These are phyloP conservation scores for Amphilophus citrinellus DNA, from an alignment of 2,113 vertebrate genomes.

Conservation along the genomic window DNA sequence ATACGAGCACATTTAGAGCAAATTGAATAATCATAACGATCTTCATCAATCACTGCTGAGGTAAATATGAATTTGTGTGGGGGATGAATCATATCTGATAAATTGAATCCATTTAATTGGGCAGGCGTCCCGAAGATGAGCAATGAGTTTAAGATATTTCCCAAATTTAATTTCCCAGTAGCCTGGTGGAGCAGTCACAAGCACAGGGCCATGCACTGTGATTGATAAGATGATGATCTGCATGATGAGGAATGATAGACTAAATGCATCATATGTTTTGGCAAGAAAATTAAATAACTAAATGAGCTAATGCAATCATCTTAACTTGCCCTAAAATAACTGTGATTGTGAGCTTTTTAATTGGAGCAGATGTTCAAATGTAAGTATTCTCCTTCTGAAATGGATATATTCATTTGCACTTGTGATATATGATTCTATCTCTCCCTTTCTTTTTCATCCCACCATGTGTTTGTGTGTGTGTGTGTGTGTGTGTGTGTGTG, in stretches of 20 bases:
- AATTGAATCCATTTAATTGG: slow-evolving; percentile 72
- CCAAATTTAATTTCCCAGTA: slow-evolving; percentile 67
- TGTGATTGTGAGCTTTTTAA: background rate
- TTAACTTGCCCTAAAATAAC: background rate
- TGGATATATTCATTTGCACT: slow-evolving; percentile 28
- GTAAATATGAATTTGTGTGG: slow-evolving; percentile 66
- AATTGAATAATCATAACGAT: slow-evolving; percentile 68
- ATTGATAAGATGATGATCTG: slow-evolving; percentile 47
- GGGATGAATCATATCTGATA: slow-evolving; percentile 64
- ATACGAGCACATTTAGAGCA: slow-evolving; percentile 47
- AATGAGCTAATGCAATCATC: background rate
- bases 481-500: background rate
- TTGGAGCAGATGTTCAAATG: background rate
- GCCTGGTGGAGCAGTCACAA: slow-evolving; percentile 23
- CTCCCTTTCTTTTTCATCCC: background rate
- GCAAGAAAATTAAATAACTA: background rate
- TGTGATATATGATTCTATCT: slow-evolving; percentile 25
- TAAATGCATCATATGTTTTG: background rate
- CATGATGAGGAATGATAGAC: background rate
- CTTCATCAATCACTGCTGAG: slow-evolving; percentile 68
- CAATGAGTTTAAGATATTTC: slow-evolving; percentile 54
- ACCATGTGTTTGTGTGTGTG: background rate
- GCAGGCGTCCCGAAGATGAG: slow-evolving; percentile 58
- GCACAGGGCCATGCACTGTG: slow-evolving; percentile 11
- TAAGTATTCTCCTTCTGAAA: background rate